These are phyloP conservation scores for Emydoidea blandingii DNA, from an alignment of 2,797 vertebrate genomes.

Conservation along the genomic window DNA sequence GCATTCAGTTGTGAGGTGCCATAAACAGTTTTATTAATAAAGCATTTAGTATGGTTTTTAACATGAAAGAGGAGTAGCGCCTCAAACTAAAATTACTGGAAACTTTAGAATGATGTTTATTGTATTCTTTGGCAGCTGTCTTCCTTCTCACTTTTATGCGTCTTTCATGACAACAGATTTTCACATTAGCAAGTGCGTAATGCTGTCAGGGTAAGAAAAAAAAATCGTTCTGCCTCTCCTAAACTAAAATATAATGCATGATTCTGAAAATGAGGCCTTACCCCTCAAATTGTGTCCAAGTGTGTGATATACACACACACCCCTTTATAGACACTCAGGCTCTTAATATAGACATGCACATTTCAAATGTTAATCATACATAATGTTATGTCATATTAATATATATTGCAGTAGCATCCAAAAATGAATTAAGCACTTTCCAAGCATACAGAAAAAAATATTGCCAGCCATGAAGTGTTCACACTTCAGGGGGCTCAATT, in stretches of 20 bases:
- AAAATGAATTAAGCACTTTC: background rate
- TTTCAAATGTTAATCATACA: background rate
- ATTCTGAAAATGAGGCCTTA: background rate
- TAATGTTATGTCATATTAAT: background rate
- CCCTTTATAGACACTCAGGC: background rate
- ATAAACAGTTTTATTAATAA: background rate
- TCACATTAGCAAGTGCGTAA: constrained; percentile 5
- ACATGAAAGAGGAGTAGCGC: background rate
- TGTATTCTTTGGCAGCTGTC: background rate
- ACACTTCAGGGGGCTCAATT: background rate
- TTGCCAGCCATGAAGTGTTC: background rate
- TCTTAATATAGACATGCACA: background rate
- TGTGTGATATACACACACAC: background rate
- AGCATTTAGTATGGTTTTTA: background rate
- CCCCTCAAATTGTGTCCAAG: background rate
- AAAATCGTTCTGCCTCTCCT: accelerated
- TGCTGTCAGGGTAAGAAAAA: background rate
- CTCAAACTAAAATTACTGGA: background rate
- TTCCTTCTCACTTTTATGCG: background rate
- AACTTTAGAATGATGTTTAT: background rate
- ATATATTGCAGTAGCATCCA: background rate
- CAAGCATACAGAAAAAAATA: background rate
- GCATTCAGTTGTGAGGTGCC: background rate
- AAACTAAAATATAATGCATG: background rate
- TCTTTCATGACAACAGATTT: background rate